A percentile compares a stretch with the other conserved stretches of the same genome.
Evolutionary conservation across 1,140 invertebrate species (phyloP).

Genomic region (Cryptotermes secundus): DNA sequence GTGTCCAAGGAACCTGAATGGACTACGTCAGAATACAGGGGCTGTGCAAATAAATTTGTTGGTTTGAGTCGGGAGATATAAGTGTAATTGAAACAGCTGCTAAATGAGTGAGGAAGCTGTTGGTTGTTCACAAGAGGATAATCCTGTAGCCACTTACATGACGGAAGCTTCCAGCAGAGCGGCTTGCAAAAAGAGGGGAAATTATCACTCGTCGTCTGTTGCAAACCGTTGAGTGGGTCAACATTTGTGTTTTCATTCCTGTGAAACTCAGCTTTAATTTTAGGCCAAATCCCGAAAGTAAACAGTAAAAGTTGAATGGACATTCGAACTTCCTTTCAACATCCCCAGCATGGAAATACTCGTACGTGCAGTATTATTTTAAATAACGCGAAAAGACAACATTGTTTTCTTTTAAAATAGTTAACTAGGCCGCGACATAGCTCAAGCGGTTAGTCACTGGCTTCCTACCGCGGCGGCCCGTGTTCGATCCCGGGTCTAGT

Average conservation of each 20-base stretch:
- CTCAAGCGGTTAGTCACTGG: too few species aligned
- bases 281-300: background rate
- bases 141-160: background rate
- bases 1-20: background rate
- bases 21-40: background rate
- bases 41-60: background rate
- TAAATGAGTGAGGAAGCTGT: background rate
- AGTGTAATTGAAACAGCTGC: background rate
- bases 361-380: background rate
- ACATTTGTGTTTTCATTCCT: background rate
- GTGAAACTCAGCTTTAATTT: background rate
- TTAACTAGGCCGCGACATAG: too few species aligned
- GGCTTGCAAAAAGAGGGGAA: background rate
- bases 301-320: background rate
- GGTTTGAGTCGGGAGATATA: background rate
- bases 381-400: background rate
- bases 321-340: too few species aligned
- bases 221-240: background rate
- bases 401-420: too few species aligned
- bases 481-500: too few species aligned
- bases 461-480: too few species aligned
- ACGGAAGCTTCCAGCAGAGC: background rate
- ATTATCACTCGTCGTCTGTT: background rate
- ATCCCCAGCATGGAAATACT: too few species aligned
- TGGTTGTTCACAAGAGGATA: background rate